A percentile compares a stretch with the other conserved stretches of the same genome.
Evolutionary conservation across 1,140 invertebrate genomes (phyloP).

Genomic region (Drosophila parvula): DNA sequence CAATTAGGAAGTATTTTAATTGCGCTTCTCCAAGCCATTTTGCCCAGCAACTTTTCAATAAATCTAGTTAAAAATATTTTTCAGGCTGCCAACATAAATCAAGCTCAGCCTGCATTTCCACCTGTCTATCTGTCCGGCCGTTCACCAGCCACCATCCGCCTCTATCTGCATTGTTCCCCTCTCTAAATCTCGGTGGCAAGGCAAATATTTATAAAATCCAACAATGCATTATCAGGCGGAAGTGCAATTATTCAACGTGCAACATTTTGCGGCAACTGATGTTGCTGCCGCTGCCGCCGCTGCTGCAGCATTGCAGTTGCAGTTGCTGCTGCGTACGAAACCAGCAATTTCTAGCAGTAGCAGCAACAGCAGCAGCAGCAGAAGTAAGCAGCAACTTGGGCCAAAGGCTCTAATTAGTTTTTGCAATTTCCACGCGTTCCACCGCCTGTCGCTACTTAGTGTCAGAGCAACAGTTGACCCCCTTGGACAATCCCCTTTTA

Average conservation of each 20-base stretch:
- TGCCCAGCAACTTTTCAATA: conserved; percentile 28
- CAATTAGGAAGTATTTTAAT: conserved; percentile 24
- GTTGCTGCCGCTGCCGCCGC: conserved; percentile 33
- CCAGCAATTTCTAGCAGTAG: conserved; percentile 74
- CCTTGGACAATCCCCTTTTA: conserved; percentile 29
- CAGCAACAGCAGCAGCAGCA: conserved; percentile 42
- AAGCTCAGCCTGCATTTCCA: conserved; percentile 43
- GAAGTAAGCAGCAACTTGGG: conserved; percentile 49
- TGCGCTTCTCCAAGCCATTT: conserved; percentile 1
- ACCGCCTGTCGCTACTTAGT: conserved; percentile 72
- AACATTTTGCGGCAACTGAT: conserved; percentile 78
- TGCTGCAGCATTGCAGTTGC: conserved; percentile 13
- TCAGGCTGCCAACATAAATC: conserved; percentile 32
- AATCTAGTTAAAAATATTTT: conserved; percentile 22
- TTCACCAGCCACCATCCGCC: conserved; percentile 9
- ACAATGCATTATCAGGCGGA: conserved; percentile 82
- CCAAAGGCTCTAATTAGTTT: conserved; percentile 81
- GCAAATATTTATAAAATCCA: conserved; percentile 83
- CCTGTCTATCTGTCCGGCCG: conserved; percentile 30
- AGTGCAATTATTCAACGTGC: conserved; percentile 83
- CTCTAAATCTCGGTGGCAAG: conserved; percentile 36
- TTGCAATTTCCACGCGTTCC: conserved; percentile 79
- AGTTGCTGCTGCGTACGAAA: conserved; percentile 64
- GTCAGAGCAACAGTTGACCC: conserved; percentile 69
- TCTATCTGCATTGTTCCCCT: conserved; percentile 2